These are phyloP conservation scores for Tricholaema leucomelas DNA, from an alignment of 2,113 vertebrate genomes.

Conservation along the genomic window DNA sequence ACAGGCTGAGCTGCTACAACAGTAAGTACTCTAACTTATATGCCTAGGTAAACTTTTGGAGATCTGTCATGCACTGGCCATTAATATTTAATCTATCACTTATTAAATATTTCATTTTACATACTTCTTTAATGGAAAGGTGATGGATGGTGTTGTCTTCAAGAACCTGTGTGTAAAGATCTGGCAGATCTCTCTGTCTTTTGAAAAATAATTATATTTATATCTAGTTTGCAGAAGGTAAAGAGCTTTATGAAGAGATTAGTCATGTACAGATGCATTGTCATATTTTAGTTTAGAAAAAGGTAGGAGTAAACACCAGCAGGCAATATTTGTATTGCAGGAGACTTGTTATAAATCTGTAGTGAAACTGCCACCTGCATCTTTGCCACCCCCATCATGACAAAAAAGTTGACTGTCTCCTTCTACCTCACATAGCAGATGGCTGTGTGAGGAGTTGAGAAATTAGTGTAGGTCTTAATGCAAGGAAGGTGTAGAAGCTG, in stretches of 20 bases:
- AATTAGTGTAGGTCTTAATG: neutral
- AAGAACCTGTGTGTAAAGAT: conserved; percentile 26
- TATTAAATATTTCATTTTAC: conserved; percentile 55
- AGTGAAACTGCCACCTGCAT: neutral
- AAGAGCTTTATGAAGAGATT: conserved; percentile 39
- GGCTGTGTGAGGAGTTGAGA: neutral
- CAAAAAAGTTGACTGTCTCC: neutral
- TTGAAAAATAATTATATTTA: neutral
- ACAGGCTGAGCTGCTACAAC: neutral
- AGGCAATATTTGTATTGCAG: conserved; percentile 4
- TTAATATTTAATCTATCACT: conserved; percentile 61
- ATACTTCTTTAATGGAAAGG: conserved; percentile 20
- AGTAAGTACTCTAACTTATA: neutral
- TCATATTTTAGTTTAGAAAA: neutral
- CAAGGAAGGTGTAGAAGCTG: neutral
- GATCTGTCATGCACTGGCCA: conserved; percentile 9
- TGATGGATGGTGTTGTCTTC: conserved; percentile 18
- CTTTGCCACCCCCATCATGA: neutral
- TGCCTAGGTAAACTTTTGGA: neutral
- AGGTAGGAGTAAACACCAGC: conserved; percentile 1
- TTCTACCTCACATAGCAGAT: accelerated
- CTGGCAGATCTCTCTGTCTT: conserved; percentile 4
- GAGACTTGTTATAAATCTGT: neutral
- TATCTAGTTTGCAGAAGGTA: neutral
- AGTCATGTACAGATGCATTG: conserved; percentile 1